Conservation (phyloP, 37 sponge, comb jelly and placozoan genomes). For the Hexactinellida sp. region DNA sequence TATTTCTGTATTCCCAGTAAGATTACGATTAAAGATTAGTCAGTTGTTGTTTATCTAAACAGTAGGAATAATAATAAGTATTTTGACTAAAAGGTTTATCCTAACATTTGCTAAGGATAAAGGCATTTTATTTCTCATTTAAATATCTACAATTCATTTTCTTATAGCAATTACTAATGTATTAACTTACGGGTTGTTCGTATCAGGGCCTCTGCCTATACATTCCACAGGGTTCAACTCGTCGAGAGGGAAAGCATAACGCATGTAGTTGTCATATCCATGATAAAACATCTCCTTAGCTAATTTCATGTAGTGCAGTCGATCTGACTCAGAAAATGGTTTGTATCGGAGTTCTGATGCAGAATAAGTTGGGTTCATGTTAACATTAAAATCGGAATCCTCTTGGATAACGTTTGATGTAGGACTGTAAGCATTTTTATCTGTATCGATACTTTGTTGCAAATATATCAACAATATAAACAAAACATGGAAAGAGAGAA, state of each 20-base stretch:
- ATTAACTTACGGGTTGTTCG: conserved; percentile 52
- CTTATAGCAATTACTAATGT: no score
- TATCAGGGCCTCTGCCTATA: conserved; percentile 81
- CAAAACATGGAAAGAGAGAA: not conserved
- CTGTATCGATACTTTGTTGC: not conserved
- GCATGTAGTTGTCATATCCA: conserved; percentile 93
- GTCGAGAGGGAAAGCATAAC: conserved; percentile 86
- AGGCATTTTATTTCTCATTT: no score
- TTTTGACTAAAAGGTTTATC: no score
- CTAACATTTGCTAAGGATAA: no score
- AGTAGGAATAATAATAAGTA: no score
- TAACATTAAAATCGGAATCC: not conserved
- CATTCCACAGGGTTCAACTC: conserved; percentile 90
- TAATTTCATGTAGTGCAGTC: not conserved
- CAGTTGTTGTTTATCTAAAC: no score
- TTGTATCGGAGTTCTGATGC: not conserved
- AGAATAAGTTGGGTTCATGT: not conserved
- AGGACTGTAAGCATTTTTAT: not conserved
- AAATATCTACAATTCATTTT: no score
- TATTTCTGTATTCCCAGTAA: no score
- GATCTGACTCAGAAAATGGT: not conserved
- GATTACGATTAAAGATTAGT: no score
- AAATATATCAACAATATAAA: not conserved
- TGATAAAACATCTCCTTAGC: conserved; percentile 78
- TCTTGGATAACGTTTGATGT: not conserved